Evolutionary conservation across 1,140 invertebrate species (phyloP).

Genomic region (Panagrolaimus sp.): DNA sequence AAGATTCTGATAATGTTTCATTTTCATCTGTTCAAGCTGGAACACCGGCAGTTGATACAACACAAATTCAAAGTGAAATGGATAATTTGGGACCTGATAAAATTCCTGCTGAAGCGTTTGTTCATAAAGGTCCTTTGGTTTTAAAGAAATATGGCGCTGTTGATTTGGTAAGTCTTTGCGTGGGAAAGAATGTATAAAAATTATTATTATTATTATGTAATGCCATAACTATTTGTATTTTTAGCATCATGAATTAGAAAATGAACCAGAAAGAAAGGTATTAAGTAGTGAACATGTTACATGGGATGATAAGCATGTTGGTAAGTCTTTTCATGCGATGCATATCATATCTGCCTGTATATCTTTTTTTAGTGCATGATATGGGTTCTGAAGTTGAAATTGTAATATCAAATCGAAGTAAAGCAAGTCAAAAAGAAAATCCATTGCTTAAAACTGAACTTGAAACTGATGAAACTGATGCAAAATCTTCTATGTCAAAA

Average conservation of each 20-base stretch:
- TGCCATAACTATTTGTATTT: background rate
- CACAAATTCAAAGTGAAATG: too few relatives aligned
- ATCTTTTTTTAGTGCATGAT: too few relatives aligned
- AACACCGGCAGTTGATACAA: too few relatives aligned
- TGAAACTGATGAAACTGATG: too few relatives aligned
- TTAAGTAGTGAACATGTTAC: background rate
- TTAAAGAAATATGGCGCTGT: background rate
- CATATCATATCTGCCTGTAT: too few relatives aligned
- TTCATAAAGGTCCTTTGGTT: background rate
- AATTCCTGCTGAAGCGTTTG: background rate
- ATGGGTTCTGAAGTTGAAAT: background rate
- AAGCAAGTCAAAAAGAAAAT: background rate
- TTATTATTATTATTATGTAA: background rate
- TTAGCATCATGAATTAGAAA: background rate
- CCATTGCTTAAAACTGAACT: too few relatives aligned
- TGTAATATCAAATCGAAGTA: background rate
- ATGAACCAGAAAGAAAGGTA: background rate
- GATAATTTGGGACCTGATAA: background rate
- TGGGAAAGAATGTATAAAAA: too few relatives aligned
- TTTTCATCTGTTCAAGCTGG: too few relatives aligned
- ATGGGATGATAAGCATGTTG: background rate
- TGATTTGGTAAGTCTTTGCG: background rate
- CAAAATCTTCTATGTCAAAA: too few relatives aligned
- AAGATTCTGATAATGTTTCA: too few relatives aligned
- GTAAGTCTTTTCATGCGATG: too few relatives aligned